These are phyloP conservation scores for Cromileptes altivelis DNA, from an alignment of 2,113 vertebrate genomes.

Conservation along the genomic window DNA sequence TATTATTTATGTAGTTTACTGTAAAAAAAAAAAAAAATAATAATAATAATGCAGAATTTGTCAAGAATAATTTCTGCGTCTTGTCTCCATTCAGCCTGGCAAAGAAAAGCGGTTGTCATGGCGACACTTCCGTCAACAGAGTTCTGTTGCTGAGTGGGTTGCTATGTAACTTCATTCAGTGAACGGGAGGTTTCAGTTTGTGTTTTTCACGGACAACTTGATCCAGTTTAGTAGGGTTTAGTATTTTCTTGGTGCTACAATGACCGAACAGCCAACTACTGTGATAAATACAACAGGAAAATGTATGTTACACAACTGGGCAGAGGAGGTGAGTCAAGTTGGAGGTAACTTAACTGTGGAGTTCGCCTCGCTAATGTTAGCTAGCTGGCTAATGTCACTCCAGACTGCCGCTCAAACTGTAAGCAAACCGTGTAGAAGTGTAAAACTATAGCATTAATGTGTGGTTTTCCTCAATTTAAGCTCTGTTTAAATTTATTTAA, in stretches of 20 bases:
- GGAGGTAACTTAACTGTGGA: no score
- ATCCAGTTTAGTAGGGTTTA: not conserved
- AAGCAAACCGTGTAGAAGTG: no score
- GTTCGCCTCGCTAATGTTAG: not conserved
- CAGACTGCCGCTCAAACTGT: no score
- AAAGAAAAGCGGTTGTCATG: slow-evolving; percentile 53
- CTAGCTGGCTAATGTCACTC: not conserved
- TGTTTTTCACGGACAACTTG: not conserved
- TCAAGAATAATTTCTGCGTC: no score
- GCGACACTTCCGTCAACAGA: slow-evolving; percentile 65
- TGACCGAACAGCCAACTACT: slow-evolving; percentile 39
- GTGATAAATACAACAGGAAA: slow-evolving; percentile 6
- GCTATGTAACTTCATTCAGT: not conserved
- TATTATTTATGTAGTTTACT: no score
- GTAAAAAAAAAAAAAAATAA: no score
- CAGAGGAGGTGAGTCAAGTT: slow-evolving; percentile 72
- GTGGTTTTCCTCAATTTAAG: no score
- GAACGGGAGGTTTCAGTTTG: not conserved
- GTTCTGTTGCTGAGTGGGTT: not conserved
- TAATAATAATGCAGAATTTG: no score
- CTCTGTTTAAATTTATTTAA: no score
- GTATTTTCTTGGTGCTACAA: not conserved
- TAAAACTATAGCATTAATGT: no score
- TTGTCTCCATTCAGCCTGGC: no score
- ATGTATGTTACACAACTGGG: slow-evolving; percentile 62